Base-by-base conservation (phyloP, 2,113 vertebrate genomes). In the Columba livia region DNA sequence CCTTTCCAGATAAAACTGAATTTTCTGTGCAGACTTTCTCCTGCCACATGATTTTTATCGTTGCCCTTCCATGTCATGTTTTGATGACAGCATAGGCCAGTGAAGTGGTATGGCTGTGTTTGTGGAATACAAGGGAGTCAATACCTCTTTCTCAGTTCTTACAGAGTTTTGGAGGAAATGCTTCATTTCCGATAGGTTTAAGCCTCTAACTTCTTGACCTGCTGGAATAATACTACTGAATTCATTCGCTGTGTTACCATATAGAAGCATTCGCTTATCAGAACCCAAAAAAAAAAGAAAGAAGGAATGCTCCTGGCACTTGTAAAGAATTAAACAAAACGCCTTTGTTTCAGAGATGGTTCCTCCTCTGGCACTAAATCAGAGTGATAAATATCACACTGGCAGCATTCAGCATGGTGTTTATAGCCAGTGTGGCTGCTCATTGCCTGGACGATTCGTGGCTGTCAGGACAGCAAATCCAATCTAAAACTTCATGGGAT, bases 41-140 rank as follows among this genome's bases (percentile, higher is more conserved):
- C 36, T 4, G 0, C 6, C 5, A 1, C 12, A 6, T 7, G 12
- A 29, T 44, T 82, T 94, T 57, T 44, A 20, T 50, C 6, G 0
- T 1, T 77, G 40, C 9, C 29, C 29, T 88, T 83, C 71, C 31
- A 29, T 20, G 32, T 11, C 4, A 2, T 32, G 32, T 64, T 91
- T 64, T 51, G 48, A 93, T 38, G 25, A 61, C 25, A 40, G 14
- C n/a, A 15, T 38, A 62, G n/a, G 9, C 18, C 10, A 0, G 3
- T 57, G 57, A 17, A 24, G 20, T 12, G 40, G 21, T 12, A 19
- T 19, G n/a, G 16, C 13, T 81, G 36, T 62, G 51, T 62, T 53
- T 85, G 65, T 57, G 57, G 65, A 29, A 9, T 42, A 51, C 4
- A 3, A 54, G 25, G 29, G 53, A 40, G 11, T 42, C 31, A 77